Percentiles rank a stretch among this genome's conserved stretches.
Conservation (phyloP, 2,888 invertebrate species). For the Homarus gammarus region DNA sequence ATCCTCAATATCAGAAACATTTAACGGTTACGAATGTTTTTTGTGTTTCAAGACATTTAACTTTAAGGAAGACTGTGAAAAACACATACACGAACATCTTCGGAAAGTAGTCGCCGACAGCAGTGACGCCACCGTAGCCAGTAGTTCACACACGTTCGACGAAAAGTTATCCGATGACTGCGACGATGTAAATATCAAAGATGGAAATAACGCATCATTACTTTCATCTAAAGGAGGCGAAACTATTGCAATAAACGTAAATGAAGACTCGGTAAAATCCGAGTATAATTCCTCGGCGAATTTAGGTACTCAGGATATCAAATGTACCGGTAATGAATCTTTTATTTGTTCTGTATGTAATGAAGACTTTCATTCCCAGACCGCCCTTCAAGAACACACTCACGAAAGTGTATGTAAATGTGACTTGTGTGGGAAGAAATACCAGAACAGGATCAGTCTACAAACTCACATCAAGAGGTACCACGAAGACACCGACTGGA, state of each 20-base stretch:
- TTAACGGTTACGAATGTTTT: conserved; percentile 42
- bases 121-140: not conserved
- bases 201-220: not conserved
- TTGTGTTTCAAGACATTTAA: conserved; percentile 43
- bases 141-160: conserved; percentile 1
- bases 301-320: not conserved
- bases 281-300: too few species aligned
- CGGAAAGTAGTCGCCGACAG: conserved; percentile 6
- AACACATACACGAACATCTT: conserved; percentile 53
- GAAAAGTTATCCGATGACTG: not conserved
- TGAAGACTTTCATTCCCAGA: conserved; percentile 36
- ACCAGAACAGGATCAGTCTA: conserved; percentile 40
- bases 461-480: conserved; percentile 63
- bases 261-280: not conserved
- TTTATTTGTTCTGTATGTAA: conserved; percentile 38
- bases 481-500: conserved; percentile 65
- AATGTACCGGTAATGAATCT: not conserved
- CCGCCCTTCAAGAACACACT: conserved; percentile 26
- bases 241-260: not conserved
- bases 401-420: conserved; percentile 47
- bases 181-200: conserved; percentile 12
- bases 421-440: conserved; percentile 59
- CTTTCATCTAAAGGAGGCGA: not conserved
- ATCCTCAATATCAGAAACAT: not conserved
- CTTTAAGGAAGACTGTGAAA: conserved; percentile 49